Evolutionary conservation across 1,140 invertebrate genomes (phyloP).

Genomic region (Pectinophora gossypiella): DNA sequence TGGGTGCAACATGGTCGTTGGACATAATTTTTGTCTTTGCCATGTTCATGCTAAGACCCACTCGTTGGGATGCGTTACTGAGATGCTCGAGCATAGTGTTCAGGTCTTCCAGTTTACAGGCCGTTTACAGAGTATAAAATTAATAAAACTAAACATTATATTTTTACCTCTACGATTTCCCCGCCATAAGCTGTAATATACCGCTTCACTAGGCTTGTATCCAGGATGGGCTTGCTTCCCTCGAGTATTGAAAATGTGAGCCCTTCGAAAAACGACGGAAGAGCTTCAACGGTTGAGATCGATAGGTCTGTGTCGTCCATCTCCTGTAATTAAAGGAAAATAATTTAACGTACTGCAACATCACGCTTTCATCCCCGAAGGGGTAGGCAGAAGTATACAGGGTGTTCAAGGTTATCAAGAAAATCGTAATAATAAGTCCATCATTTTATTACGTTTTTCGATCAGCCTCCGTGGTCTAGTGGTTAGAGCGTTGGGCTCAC

Average conservation of each 20-base stretch:
- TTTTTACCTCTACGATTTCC: conserved; percentile 17
- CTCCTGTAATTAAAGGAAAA: background rate
- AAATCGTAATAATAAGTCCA: background rate
- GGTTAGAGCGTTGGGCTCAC: too few relatives aligned
- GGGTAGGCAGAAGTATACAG: background rate
- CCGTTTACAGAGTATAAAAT: too few relatives aligned
- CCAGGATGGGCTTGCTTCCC: background rate
- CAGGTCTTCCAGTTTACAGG: too few relatives aligned
- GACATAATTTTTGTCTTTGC: too few relatives aligned
- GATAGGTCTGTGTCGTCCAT: background rate
- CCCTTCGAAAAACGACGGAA: conserved; percentile 42
- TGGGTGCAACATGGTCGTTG: too few relatives aligned
- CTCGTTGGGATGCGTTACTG: too few relatives aligned
- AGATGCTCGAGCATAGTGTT: too few relatives aligned
- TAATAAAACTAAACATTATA: too few relatives aligned
- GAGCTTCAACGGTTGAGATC: background rate
- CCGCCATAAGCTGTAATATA: conserved; percentile 50
- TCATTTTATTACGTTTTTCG: background rate
- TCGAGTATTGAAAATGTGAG: conserved; percentile 25
- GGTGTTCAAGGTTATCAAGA: too few relatives aligned
- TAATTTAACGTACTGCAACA: background rate
- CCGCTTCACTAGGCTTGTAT: conserved; percentile 20
- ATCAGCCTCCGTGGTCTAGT: background rate
- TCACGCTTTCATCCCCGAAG: background rate
- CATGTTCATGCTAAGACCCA: too few relatives aligned